Conservation (phyloP, 1,140 invertebrate genomes). For the Dreissena rostriformis region DNA sequence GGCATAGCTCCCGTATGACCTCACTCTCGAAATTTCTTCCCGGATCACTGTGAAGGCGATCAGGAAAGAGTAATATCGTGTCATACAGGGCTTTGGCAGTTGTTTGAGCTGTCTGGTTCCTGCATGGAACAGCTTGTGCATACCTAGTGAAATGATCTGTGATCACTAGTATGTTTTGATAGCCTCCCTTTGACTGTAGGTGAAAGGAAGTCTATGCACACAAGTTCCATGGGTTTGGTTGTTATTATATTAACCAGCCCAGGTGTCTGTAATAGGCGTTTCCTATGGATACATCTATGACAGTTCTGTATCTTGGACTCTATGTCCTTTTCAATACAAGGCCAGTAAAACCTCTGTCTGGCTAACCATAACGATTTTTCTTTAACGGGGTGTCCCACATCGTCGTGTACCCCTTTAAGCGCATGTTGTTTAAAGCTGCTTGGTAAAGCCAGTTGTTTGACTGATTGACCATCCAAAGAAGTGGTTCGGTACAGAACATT, state of each 20-base stretch:
- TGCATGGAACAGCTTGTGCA: slow-evolving; percentile 33
- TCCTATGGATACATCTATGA: slow-evolving; percentile 14
- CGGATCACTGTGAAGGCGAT: slow-evolving; percentile 45
- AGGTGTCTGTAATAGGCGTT: slow-evolving; percentile 2
- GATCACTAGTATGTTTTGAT: slow-evolving; percentile 44
- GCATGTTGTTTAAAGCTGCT: background rate
- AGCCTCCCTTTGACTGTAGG: slow-evolving; percentile 41
- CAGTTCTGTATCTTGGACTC: background rate
- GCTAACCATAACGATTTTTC: slow-evolving; percentile 28
- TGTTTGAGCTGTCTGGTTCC: slow-evolving; percentile 30
- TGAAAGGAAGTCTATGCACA: slow-evolving; percentile 29
- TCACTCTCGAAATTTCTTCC: slow-evolving; percentile 47
- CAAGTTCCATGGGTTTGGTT: slow-evolving; percentile 14
- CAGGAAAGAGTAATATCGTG: slow-evolving; percentile 26
- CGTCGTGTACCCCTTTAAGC: slow-evolving; percentile 21
- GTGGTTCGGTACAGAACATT: slow-evolving; percentile 1
- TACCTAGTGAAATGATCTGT: slow-evolving; percentile 59
- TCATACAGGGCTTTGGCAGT: slow-evolving; percentile 19
- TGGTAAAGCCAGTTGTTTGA: slow-evolving; percentile 24
- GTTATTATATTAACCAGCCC: background rate
- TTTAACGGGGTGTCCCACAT: slow-evolving; percentile 32
- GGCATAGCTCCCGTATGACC: slow-evolving; percentile 53
- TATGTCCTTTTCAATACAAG: slow-evolving; percentile 15
- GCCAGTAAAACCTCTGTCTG: slow-evolving; percentile 37
- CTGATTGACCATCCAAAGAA: slow-evolving; percentile 6